phyloP scores from a whole-genome alignment of 1,140 invertebrate genomes.

The Aradophagus sp. region DNA sequence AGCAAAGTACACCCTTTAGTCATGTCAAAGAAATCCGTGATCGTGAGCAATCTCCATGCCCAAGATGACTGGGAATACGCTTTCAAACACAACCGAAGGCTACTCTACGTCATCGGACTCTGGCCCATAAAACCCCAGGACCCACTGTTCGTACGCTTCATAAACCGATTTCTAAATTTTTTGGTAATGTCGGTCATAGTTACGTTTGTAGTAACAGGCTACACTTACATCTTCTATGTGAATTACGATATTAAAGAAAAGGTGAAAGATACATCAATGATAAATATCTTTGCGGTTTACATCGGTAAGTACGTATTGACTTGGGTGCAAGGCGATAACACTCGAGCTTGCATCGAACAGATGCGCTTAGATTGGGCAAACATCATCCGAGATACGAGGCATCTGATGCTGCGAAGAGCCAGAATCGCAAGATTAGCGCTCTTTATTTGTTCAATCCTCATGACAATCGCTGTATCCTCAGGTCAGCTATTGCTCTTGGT shows the following conservation, averaged over 20 bases:
- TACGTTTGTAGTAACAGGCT: background rate
- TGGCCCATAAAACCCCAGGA: background rate
- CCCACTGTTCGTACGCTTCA: background rate
- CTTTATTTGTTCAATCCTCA: background rate
- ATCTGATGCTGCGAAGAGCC: slow-evolving; percentile 14
- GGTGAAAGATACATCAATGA: slow-evolving; percentile 3
- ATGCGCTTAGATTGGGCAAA: slow-evolving; percentile 16
- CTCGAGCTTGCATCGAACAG: slow-evolving; percentile 7
- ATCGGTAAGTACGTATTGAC: slow-evolving; percentile 6
- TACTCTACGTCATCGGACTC: slow-evolving; percentile 1
- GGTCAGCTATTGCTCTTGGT: slow-evolving; percentile 2
- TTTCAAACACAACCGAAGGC: slow-evolving; percentile 12
- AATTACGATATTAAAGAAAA: background rate
- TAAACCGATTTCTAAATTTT: background rate
- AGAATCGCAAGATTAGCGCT: slow-evolving; percentile 9
- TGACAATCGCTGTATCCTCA: slow-evolving; percentile 1
- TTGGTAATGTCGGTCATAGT: background rate
- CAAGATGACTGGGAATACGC: slow-evolving; percentile 6
- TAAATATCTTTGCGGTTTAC: slow-evolving; percentile 3
- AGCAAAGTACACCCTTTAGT: no score
- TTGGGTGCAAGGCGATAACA: background rate
- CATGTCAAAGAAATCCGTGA: no score
- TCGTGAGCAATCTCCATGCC: background rate
- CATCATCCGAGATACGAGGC: slow-evolving; percentile 8
- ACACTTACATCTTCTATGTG: background rate